These are phyloP conservation scores for Microctonus hyperodae DNA, from an alignment of 2,888 invertebrate genomes.

Conservation along the genomic window DNA sequence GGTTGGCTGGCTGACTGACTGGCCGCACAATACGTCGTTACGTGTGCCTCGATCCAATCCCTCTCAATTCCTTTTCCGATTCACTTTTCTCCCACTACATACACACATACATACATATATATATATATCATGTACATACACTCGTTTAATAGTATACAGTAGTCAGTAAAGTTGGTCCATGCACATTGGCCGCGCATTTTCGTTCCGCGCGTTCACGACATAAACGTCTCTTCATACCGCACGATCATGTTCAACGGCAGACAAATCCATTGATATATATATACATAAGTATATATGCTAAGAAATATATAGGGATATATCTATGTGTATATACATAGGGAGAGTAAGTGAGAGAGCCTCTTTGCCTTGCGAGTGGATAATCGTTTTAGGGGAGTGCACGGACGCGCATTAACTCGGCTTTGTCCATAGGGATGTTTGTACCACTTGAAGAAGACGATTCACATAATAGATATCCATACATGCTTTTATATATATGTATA, in stretches of 20 bases:
- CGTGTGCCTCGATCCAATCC: constrained; percentile 39
- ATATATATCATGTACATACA: no score
- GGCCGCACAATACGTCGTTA: constrained; percentile 58
- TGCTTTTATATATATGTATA: neutral
- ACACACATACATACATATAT: no score
- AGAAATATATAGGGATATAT: neutral
- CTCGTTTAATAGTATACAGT: no score
- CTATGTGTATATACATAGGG: no score
- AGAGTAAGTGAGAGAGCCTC: neutral
- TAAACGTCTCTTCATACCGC: neutral
- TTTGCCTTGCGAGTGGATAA: constrained; percentile 54
- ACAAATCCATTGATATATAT: no score
- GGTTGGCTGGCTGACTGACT: constrained; percentile 23
- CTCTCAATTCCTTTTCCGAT: constrained; percentile 25
- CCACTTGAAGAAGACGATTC: constrained; percentile 29
- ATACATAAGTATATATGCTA: no score
- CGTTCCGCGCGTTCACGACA: constrained; percentile 40
- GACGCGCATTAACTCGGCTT: constrained; percentile 32
- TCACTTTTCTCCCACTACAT: neutral
- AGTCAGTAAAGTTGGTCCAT: no score
- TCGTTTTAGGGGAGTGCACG: constrained; percentile 58
- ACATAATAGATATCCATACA: no score
- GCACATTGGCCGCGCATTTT: constrained; percentile 45
- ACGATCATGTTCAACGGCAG: no score
- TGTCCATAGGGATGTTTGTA: constrained; percentile 51